Base-by-base conservation (phyloP, 64 coral and sea anemone species). In the Stichodactyla mertensii region DNA sequence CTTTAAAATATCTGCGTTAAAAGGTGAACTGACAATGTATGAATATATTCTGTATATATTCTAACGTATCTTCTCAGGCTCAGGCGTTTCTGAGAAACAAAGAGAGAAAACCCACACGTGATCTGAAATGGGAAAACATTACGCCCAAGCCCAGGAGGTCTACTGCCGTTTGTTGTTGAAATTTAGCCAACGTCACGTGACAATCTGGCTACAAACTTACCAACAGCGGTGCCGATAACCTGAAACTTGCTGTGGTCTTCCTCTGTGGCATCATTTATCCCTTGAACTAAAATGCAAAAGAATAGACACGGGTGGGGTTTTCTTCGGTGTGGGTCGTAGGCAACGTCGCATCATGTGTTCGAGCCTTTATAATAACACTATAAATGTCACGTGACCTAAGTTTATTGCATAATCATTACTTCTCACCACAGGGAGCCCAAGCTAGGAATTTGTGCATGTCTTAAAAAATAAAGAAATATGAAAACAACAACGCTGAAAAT, bases 141-240 rank as follows among this genome's bases (percentile, higher is more conserved):
- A 31, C 28, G 28, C 28, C 28, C 28, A 31, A 31, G 28, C 28
- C 28, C 0, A 31, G 28, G 28, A 31, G 28, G 28, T 31, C 28
- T 31, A 31, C 28, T 45, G 36, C 36, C 36, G 36, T 45, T 45
- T 45, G 71, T 10, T 77, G 10, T 0, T 19, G n/a, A 13, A 0
- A 4, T 10, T 77, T 77, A 14, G 71, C n/a, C 10, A 4, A 4
- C 71, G 36, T 77, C 71, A 26, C 10, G 10, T 19, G 71, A 26
- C 8, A 23, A 77, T 19, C 19, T 62, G 28, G 6, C 78, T 61
- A 58, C 60, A 6, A 55, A 23, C 83, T 57, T 85, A 85, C 83
- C 83, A 20, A 85, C 55, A 64, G 83, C 83, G 15, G 83, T 61
- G 10, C 83, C 83, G 51, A 85, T 61, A 14, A 45, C 22, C 15